phyloP scores from a whole-genome alignment of 1,140 invertebrate genomes.

The Mesaphorura yosii region DNA sequence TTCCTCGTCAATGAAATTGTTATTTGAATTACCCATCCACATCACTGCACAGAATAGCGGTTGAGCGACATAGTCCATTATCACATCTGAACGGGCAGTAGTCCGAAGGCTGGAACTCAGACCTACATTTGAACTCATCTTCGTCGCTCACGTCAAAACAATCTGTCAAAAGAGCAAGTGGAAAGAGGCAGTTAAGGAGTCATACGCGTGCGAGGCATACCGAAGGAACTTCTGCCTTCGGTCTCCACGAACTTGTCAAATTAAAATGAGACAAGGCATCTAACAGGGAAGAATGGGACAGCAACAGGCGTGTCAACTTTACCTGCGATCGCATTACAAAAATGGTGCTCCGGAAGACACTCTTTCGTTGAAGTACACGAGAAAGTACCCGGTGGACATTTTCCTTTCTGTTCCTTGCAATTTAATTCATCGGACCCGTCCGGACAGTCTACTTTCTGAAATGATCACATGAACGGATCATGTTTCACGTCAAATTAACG shows the following conservation, averaged over 20 bases:
- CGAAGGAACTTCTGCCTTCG: no score
- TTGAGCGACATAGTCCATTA: slow-evolving; percentile 73
- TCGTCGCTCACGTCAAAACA: slow-evolving; percentile 58
- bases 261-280: no score
- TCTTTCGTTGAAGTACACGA: slow-evolving; percentile 28
- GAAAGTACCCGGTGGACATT: slow-evolving; percentile 29
- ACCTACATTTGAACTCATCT: slow-evolving; percentile 25
- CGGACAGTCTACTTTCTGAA: slow-evolving; percentile 25
- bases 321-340: slow-evolving; percentile 63
- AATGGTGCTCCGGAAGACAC: slow-evolving; percentile 23
- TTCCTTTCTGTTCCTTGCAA: slow-evolving; percentile 17
- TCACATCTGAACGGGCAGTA: slow-evolving; percentile 65
- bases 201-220: no score
- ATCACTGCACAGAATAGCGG: slow-evolving; percentile 57
- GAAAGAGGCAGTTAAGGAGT: no score
- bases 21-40: no score
- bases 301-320: no score
- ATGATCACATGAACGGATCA: slow-evolving; percentile 23
- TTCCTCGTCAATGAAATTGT: no score
- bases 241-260: no score
- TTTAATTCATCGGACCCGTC: slow-evolving; percentile 18
- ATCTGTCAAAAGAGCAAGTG: no score
- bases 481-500: slow-evolving; percentile 26
- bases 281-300: no score
- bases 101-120: slow-evolving; percentile 34